Evolutionary conservation across 2,113 vertebrate species (phyloP), one percentile per base, ranked within the genome.

Genomic region (Cheilinus undulatus): DNA sequence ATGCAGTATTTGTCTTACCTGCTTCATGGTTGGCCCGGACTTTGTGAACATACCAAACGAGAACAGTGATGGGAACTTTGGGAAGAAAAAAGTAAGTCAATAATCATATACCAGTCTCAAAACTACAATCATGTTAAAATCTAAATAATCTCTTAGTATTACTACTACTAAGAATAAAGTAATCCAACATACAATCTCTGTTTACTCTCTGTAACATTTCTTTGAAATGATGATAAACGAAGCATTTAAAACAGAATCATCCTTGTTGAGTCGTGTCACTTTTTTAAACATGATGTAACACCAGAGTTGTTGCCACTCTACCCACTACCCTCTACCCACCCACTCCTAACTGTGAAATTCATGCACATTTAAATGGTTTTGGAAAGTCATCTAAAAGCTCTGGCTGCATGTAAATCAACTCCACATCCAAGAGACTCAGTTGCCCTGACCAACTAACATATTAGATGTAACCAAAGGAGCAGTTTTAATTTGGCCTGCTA

Each of bases 51-150:
- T 40, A 34, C 95, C 96, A 66, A 89, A 95, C 69, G 95, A 96
- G 91, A 97, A 97, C 63, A 95, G 90, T 80, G 90, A 92, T 0
- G 96, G 95, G 74, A 95, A 97, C 95, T 97, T 53, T 14, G 62
- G 45, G 38, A 48, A 57, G 43, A 59, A 6, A 66, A 66, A 30
- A 32, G 42, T 6, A 42, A 17, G 5, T n/a, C n/a, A 7, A 42
- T 17, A 19, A 13, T 4, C 19, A 5, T 28, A 2, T 65, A 59
- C 27, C 7, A 19, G 26, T 67, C 22, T 14, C 7, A 22, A 15
- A 38, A 26, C 4, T 26, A 6, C 15, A 26, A 51, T 11, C n/a
- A n/a, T 51, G 32, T 15, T 6, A 45, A 15, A n/a, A 9, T 23
- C 48, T 5, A 68, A 26, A 69, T 38, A 0, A 40, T 22, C n/a